Conservation (phyloP, 2,113 vertebrate genomes). For the Sphyrna mokarran region DNA sequence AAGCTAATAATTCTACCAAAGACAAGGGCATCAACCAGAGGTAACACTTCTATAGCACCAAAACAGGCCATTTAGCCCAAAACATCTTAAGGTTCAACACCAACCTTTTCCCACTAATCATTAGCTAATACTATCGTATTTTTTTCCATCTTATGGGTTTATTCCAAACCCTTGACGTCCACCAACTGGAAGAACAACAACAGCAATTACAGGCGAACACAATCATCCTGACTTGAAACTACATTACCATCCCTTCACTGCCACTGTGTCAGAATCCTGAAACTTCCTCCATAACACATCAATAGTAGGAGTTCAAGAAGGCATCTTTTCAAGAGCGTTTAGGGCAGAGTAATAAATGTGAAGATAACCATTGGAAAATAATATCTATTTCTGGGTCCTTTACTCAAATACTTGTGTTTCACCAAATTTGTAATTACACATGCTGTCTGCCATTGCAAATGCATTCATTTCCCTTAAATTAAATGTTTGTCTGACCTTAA, state of each 20-base stretch:
- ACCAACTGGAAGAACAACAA: neutral
- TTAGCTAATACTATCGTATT: neutral
- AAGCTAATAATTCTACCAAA: neutral
- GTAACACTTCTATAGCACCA: neutral
- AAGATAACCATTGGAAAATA: neutral
- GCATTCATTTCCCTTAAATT: neutral
- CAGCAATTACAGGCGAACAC: neutral
- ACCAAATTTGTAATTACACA: neutral
- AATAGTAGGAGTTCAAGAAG: neutral
- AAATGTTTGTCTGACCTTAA: neutral
- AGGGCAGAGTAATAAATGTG: neutral
- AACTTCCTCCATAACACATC: no score
- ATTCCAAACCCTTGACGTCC: neutral
- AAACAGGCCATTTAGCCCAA: neutral
- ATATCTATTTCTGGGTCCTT: neutral
- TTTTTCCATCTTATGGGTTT: neutral
- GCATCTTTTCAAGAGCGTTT: neutral
- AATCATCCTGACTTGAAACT: neutral
- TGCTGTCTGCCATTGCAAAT: neutral
- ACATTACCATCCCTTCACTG: neutral
- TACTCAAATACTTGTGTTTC: neutral
- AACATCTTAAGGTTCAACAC: neutral
- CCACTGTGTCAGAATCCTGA: no score
- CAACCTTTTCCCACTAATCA: neutral
- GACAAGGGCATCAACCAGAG: neutral